A percentile compares a stretch with the other conserved stretches of the same genome.
Evolutionary conservation across 2,113 vertebrate genomes (phyloP).

Genomic region (Dipodomys stephensi): DNA sequence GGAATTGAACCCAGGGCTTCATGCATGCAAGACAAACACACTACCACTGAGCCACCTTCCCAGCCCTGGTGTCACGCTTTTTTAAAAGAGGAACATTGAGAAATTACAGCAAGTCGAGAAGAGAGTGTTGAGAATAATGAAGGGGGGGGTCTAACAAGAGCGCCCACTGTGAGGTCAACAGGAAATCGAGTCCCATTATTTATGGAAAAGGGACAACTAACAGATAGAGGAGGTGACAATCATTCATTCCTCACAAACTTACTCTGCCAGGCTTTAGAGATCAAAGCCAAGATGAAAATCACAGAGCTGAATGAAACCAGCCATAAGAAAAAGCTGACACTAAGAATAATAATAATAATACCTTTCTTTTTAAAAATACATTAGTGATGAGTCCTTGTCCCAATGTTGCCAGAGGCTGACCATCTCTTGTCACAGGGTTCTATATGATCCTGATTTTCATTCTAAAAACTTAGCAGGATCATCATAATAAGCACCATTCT

Average conservation of each 20-base stretch:
- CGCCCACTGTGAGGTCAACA: neutral
- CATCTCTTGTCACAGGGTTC: neutral
- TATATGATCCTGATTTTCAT: neutral
- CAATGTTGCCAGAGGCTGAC: neutral
- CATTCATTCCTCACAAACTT: neutral
- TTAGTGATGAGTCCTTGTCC: neutral
- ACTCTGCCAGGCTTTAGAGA: neutral
- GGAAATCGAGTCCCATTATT: neutral
- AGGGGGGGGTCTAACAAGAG: neutral
- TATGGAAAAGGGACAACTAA: neutral
- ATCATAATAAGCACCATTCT: neutral
- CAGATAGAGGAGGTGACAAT: neutral
- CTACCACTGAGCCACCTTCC: no score
- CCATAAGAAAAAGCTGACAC: neutral
- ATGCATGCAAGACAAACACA: no score
- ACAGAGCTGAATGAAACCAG: neutral
- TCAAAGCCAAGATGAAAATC: conserved; percentile 22
- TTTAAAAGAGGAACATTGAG: neutral
- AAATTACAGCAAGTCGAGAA: neutral
- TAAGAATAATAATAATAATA: neutral
- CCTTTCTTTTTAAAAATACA: neutral
- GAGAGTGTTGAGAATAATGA: neutral
- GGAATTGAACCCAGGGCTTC: no score
- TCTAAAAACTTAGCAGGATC: neutral
- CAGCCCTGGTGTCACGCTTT: no score